phyloP scores from a whole-genome alignment of 2,113 vertebrate genomes.

The Corydoras maculifer region DNA sequence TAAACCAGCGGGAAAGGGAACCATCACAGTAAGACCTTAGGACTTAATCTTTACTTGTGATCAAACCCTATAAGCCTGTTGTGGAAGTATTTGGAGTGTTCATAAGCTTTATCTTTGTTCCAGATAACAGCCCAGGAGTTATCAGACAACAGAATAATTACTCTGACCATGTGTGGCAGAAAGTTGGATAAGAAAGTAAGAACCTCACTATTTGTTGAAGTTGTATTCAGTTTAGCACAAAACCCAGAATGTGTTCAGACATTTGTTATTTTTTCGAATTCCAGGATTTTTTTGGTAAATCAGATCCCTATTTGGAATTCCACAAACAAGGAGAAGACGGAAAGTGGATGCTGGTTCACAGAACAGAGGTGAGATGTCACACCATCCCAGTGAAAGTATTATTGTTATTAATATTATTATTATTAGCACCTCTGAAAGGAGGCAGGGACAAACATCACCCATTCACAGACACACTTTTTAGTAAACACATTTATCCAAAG shows the following conservation, averaged over 20 bases:
- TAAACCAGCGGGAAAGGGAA: slow-evolving; percentile 92
- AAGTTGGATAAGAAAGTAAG: slow-evolving; percentile 97
- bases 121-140: slow-evolving; percentile 95
- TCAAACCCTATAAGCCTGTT: neutral
- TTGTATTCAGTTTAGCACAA: neutral
- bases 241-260: neutral
- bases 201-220: neutral
- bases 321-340: slow-evolving; percentile 88
- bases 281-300: slow-evolving; percentile 97
- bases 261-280: slow-evolving; percentile 12
- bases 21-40: slow-evolving; percentile 73
- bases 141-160: slow-evolving; percentile 96
- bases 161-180: slow-evolving; percentile 85
- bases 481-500: no score
- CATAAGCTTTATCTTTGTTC: slow-evolving; percentile 29
- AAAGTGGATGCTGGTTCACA: slow-evolving; percentile 98
- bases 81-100: neutral
- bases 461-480: no score
- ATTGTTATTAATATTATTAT: no score
- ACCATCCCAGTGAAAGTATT: neutral
- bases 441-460: no score
- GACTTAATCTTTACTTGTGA: neutral
- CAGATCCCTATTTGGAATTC: slow-evolving; percentile 95
- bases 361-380: slow-evolving; percentile 79
- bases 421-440: no score